A percentile compares a stretch with the other conserved stretches of the same genome.
Evolutionary conservation across 2,113 vertebrate species (phyloP).

Genomic region (Urocolius indicus): DNA sequence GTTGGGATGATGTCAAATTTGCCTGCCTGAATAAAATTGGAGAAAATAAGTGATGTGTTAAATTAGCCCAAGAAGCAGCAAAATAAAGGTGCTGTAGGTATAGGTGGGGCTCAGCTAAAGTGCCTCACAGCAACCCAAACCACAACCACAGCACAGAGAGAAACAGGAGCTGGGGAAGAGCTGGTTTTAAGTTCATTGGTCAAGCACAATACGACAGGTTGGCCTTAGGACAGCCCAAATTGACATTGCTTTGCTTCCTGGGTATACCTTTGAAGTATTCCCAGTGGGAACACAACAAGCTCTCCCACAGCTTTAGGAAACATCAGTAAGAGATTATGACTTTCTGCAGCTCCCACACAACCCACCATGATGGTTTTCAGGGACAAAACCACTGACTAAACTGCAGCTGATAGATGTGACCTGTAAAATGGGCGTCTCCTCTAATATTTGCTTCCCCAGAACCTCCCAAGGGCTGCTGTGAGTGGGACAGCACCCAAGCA

Average conservation of each 20-base stretch:
- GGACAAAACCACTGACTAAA: neutral
- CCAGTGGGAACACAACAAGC: neutral
- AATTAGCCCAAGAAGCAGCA: neutral
- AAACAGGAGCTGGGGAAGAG: neutral
- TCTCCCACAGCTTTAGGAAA: neutral
- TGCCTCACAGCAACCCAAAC: neutral
- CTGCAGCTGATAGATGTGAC: neutral
- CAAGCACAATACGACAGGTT: neutral
- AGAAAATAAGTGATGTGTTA: neutral
- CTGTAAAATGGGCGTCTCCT: neutral
- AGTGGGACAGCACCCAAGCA: accelerated
- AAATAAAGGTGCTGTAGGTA: neutral
- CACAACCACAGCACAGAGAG: neutral
- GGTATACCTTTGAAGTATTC: neutral
- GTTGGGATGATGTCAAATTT: slow-evolving; percentile 98
- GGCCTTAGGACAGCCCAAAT: neutral
- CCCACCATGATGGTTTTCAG: neutral
- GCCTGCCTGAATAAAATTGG: slow-evolving; percentile 81
- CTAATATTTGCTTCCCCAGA: neutral
- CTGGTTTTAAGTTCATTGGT: neutral
- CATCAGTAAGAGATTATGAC: neutral
- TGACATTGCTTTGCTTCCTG: neutral
- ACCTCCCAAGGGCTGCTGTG: neutral
- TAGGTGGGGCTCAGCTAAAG: neutral
- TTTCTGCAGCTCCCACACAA: neutral